Percentiles rank a stretch among this genome's conserved stretches.
Evolutionary conservation across 92 coral and sea anemone genomes (phyloP).

Genomic region (Metridium senile): DNA sequence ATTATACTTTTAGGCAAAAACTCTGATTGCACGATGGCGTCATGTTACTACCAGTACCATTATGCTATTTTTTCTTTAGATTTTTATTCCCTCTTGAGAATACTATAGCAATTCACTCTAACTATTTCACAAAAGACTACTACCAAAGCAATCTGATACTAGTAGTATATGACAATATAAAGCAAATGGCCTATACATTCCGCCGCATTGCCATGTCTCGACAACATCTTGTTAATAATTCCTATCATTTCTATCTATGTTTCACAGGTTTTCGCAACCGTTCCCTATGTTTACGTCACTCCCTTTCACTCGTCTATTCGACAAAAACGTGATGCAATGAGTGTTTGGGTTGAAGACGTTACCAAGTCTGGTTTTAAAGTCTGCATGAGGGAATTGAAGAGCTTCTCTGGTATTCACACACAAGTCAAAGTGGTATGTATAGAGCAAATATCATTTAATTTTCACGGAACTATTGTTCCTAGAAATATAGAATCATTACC

Average conservation of each 20-base stretch:
- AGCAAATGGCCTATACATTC: not conserved
- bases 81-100: no score
- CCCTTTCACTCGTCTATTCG: slow-evolving; percentile 37
- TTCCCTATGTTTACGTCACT: slow-evolving; percentile 55
- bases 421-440: slow-evolving; percentile 42
- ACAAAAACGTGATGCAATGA: slow-evolving; percentile 55
- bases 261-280: slow-evolving; percentile 30
- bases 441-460: not conserved
- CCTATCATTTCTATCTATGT: no score
- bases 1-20: not conserved
- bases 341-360: slow-evolving; percentile 64
- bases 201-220: not conserved
- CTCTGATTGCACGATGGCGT: not conserved
- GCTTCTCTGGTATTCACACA: slow-evolving; percentile 58
- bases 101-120: no score
- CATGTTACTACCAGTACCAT: no score
- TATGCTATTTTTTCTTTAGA: no score
- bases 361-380: slow-evolving; percentile 41
- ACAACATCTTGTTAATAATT: no score
- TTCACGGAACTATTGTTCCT: no score
- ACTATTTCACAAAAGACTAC: no score
- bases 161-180: no score
- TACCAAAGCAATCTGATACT: no score
- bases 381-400: slow-evolving; percentile 65
- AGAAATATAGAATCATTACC: no score